Base-by-base conservation (phyloP, 2,797 vertebrate genomes). In the Centropyge bicolor region DNA sequence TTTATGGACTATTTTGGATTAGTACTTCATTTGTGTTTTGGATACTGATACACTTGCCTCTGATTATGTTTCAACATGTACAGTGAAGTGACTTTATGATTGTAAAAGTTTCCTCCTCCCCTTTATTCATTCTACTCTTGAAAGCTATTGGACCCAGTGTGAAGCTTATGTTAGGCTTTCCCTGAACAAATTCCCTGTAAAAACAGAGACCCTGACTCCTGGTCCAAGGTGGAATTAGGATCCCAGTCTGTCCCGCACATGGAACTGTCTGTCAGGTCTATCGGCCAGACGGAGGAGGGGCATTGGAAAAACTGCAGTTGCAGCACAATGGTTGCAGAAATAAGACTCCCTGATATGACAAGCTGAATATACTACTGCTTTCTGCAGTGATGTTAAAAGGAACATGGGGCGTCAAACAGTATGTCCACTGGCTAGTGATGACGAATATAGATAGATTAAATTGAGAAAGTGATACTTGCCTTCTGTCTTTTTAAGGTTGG, bases 201-300 rank as follows among this genome's bases (percentile, higher is more conserved):
- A 91, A 91, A 78, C 71, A 63, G 60, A 86, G 60, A 80, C 41
- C 57, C 49, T 81, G 70, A 70, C 77, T 80, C 64, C 60, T 65
- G 46, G 76, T 80, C 63, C 11, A 40, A 65, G 27, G 73, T 81
- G 60, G 62, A 74, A 76, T 82, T 74, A 71, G 65, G 70, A 81
- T 27, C 74, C 48, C 57, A n/a, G 75, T 63, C 84, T 64, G 86
- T 78, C 81, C 60, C 71, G 62, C 93, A 94, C 89, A 90, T 93
- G 94, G 86, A 75, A 79, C 87, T 93, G 92, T 94, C 89, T 45
- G 70, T 95, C 91, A 93, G 78, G 43, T 83, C 71, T 66, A 62
- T 76, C 75, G 62, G 72, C 66, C 52, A 8, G 57, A 60, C 54
- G 76, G 83, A 85, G 87, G 85, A 80, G 85, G 88, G 72, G 82